phyloP scores from a whole-genome alignment of 2,113 vertebrate species.

The Anhinga rufa region DNA sequence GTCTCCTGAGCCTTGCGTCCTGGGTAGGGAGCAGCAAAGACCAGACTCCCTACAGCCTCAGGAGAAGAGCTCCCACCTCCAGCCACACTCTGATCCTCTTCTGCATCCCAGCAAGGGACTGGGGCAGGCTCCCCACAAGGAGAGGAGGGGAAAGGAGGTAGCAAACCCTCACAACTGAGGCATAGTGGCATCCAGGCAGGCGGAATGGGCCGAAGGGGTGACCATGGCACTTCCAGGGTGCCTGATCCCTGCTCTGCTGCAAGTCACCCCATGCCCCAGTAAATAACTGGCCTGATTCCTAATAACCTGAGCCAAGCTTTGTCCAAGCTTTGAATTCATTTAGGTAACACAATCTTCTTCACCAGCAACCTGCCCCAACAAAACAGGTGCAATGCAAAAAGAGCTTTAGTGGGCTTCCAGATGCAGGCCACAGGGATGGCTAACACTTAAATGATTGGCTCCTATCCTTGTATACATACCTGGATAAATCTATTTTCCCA shows the following conservation, averaged over 20 bases:
- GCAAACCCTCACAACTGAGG: neutral
- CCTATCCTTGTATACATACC: neutral
- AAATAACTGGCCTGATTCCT: neutral
- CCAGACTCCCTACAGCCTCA: neutral
- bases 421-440: fast-evolving
- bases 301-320: neutral
- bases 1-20: neutral
- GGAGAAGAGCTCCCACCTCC: neutral
- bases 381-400: neutral
- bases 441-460: neutral
- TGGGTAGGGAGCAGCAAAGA: neutral
- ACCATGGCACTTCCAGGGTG: neutral
- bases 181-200: neutral
- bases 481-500: neutral
- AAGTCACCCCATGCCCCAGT: neutral
- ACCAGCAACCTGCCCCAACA: neutral
- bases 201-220: fast-evolving
- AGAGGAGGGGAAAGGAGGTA: neutral
- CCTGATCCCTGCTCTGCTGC: neutral
- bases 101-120: neutral
- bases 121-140: neutral
- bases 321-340: neutral
- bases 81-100: neutral
- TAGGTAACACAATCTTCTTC: neutral
- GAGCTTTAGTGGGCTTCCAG: neutral